These are phyloP conservation scores for Gymnoscopelus braueri DNA, from an alignment of 2,797 vertebrate species.

Conservation along the genomic window DNA sequence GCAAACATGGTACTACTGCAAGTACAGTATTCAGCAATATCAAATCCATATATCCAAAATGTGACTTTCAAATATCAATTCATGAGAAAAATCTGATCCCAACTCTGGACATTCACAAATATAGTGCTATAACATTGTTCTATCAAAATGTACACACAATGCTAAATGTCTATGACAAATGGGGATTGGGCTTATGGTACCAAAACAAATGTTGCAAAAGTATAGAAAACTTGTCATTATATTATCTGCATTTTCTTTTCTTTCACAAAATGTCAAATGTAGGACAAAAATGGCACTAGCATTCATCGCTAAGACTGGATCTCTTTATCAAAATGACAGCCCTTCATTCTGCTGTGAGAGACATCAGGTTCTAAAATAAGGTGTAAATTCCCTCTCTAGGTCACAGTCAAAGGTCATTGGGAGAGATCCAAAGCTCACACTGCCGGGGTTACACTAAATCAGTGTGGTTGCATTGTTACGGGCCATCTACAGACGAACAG, in stretches of 20 bases:
- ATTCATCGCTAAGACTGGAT: constrained; percentile 43
- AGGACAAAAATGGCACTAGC: constrained; percentile 68
- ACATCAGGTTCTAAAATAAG: constrained; percentile 66
- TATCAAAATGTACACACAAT: constrained; percentile 49
- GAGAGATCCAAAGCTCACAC: constrained; percentile 64
- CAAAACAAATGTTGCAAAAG: constrained; percentile 43
- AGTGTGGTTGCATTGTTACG: constrained; percentile 47
- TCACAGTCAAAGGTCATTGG: constrained; percentile 84
- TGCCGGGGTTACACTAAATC: constrained; percentile 49
- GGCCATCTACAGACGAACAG: constrained; percentile 54
- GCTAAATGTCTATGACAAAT: constrained; percentile 41
- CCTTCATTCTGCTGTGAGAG: constrained; percentile 51
- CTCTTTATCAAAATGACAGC: constrained; percentile 44
- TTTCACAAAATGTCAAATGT: constrained; percentile 50
- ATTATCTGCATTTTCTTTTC: constrained; percentile 54
- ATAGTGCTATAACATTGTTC: constrained; percentile 7
- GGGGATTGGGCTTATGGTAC: constrained; percentile 39
- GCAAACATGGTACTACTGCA: not conserved
- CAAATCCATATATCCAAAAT: constrained; percentile 16
- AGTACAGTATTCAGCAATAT: constrained; percentile 6
- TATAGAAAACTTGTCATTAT: constrained; percentile 58
- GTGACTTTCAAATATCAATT: constrained; percentile 9
- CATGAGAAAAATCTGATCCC: constrained; percentile 24
- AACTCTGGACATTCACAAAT: constrained; percentile 2
- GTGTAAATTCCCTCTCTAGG: constrained; percentile 66